Percentiles rank a stretch among this genome's conserved stretches.
Evolutionary conservation across 2,797 vertebrate genomes (phyloP).

Genomic region (Sebastes variabilis): DNA sequence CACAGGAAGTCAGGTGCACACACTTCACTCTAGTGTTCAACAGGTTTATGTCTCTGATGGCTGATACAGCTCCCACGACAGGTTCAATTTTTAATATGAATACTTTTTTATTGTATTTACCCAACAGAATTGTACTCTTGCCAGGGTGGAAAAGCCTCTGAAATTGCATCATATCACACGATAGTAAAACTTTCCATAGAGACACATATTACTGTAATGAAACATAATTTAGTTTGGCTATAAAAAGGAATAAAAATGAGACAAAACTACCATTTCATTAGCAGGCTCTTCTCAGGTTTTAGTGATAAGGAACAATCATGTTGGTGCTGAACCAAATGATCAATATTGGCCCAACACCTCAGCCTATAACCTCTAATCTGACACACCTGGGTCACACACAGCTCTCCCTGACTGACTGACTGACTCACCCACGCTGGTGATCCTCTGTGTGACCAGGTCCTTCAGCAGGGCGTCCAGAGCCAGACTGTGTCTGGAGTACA

Average conservation of each 20-base stretch:
- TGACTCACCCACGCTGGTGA: constrained; percentile 93
- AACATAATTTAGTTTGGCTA: too few species aligned
- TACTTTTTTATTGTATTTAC: background rate
- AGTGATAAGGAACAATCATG: background rate
- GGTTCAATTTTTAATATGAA: background rate
- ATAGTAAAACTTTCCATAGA: background rate
- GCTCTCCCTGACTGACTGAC: background rate
- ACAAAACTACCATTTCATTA: background rate
- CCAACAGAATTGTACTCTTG: background rate
- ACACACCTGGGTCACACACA: background rate
- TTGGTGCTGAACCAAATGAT: background rate
- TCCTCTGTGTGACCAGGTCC: constrained; percentile 89
- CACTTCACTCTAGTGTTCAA: background rate
- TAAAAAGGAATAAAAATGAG: background rate
- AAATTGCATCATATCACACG: background rate
- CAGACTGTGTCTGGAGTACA: constrained; percentile 90
- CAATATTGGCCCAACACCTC: background rate
- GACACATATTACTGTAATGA: background rate
- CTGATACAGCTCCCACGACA: background rate
- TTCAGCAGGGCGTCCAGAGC: constrained; percentile 88
- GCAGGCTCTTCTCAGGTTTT: background rate
- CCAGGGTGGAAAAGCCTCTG: background rate
- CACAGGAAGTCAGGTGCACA: background rate
- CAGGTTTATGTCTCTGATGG: background rate
- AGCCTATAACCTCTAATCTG: background rate